Conservation (phyloP, 2,113 vertebrate species). For the Thunnus thynnus region DNA sequence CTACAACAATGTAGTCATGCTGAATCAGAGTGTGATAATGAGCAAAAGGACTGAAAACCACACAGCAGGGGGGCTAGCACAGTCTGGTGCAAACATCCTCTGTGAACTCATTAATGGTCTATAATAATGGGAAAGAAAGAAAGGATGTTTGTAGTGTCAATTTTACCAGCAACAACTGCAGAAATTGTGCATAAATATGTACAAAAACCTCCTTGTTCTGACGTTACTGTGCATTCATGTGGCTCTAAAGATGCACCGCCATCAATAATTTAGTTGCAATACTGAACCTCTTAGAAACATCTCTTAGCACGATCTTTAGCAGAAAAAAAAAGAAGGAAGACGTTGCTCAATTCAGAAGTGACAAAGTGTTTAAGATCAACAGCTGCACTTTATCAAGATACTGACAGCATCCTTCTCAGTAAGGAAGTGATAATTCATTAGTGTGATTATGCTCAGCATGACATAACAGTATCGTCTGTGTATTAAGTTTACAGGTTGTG, state of each 20-base stretch:
- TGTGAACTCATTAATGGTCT: not conserved
- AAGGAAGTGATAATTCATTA: too few relatives aligned
- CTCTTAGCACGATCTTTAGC: not conserved
- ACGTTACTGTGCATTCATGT: not conserved
- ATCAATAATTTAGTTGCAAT: not conserved
- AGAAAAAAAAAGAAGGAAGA: too few relatives aligned
- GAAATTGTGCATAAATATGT: not conserved
- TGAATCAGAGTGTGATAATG: conserved; percentile 31
- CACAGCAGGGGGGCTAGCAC: not conserved
- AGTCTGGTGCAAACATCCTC: not conserved
- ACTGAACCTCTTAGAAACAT: not conserved
- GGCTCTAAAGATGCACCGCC: not conserved
- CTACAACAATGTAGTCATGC: conserved; percentile 31
- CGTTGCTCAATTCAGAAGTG: too few relatives aligned
- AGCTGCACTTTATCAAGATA: not conserved
- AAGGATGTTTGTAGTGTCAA: not conserved
- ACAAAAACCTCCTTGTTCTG: not conserved
- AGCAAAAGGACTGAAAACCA: conserved; percentile 8
- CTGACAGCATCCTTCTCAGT: too few relatives aligned
- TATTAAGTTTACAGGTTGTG: too few relatives aligned
- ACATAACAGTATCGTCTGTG: too few relatives aligned
- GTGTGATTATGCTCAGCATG: too few relatives aligned
- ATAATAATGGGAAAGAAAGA: not conserved
- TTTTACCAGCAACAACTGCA: not conserved
- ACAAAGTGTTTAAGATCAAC: not conserved